A percentile compares a stretch with the other conserved stretches of the same genome.
Conservation (phyloP, 2,797 vertebrate genomes). For the Pygocentrus nattereri region DNA sequence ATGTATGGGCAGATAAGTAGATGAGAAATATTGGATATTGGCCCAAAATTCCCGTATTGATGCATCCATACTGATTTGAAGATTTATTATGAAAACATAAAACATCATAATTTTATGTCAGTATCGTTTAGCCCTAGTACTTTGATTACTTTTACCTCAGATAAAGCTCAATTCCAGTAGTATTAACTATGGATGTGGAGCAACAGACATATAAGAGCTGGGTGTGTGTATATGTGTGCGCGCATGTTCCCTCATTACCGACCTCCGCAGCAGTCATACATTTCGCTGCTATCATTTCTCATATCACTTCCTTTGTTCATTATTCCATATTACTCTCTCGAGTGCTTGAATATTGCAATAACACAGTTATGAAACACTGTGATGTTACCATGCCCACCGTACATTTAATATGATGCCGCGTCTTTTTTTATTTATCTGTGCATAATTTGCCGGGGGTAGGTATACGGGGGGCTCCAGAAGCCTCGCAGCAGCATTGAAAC, state of each 20-base stretch:
- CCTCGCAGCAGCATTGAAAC: constrained; percentile 36
- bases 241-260: neutral
- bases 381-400: constrained; percentile 34
- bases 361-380: constrained; percentile 22
- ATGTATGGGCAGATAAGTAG: too few relatives aligned
- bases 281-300: constrained; percentile 16
- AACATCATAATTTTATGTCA: too few relatives aligned
- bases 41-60: too few relatives aligned
- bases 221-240: neutral
- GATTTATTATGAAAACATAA: too few relatives aligned
- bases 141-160: too few relatives aligned
- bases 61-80: too few relatives aligned
- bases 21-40: too few relatives aligned
- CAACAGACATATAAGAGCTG: neutral
- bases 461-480: constrained; percentile 24
- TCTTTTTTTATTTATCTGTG: constrained; percentile 38
- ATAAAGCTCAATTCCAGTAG: neutral
- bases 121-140: too few relatives aligned
- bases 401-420: constrained; percentile 25
- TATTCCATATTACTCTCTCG: constrained; percentile 21
- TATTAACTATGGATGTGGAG: neutral
- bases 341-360: constrained; percentile 30
- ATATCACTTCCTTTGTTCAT: constrained; percentile 10
- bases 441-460: constrained; percentile 29
- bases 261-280: neutral